phyloP scores from a whole-genome alignment of 2,888 invertebrate genomes.

The Thumatha senex region DNA sequence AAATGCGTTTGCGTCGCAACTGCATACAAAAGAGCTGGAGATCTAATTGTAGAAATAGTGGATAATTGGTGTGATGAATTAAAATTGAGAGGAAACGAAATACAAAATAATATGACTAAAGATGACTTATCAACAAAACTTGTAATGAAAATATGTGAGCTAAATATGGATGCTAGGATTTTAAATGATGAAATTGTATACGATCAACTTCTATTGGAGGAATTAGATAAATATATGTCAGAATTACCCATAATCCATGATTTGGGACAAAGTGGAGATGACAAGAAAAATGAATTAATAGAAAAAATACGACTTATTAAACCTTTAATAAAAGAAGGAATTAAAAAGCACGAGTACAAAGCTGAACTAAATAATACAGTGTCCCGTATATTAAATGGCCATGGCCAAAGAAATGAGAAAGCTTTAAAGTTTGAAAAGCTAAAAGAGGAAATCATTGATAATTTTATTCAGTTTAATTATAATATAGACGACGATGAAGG shows the following conservation, averaged over 20 bases:
- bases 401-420: conserved; percentile 30
- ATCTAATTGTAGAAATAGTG: conserved; percentile 51
- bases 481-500: conserved; percentile 43
- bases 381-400: conserved; percentile 39
- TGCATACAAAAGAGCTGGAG: conserved; percentile 45
- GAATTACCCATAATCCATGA: conserved; percentile 40
- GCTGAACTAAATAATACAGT: conserved; percentile 49
- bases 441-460: conserved; percentile 52
- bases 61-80: conserved; percentile 57
- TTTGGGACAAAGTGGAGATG: conserved; percentile 37
- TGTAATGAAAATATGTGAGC: conserved; percentile 57
- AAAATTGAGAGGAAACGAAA: conserved; percentile 38
- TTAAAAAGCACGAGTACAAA: conserved; percentile 48
- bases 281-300: conserved; percentile 45
- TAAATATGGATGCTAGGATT: conserved; percentile 49
- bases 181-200: conserved; percentile 52
- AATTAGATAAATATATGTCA: conserved; percentile 47
- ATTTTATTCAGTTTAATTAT: conserved; percentile 52
- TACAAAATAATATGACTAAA: conserved; percentile 40
- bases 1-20: conserved; percentile 4
- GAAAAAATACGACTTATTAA: conserved; percentile 45
- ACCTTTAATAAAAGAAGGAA: conserved; percentile 50
- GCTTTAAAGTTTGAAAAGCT: conserved; percentile 33
- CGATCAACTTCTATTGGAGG: conserved; percentile 46
- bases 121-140: conserved; percentile 51